phyloP scores from a whole-genome alignment of 2,113 vertebrate species.

The Labeo catla region DNA sequence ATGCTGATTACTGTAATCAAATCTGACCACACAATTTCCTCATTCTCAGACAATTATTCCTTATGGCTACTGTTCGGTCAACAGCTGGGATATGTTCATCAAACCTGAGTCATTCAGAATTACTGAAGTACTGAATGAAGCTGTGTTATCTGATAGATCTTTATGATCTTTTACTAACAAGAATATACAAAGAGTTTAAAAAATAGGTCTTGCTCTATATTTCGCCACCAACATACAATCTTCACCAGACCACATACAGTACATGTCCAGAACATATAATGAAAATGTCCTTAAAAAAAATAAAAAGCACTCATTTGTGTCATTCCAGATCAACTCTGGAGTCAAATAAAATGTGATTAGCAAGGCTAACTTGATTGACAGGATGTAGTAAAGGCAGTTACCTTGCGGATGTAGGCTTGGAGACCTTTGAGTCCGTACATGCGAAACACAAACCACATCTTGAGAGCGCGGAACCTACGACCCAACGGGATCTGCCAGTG shows the following conservation, averaged over 20 bases:
- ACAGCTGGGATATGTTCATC: too few relatives aligned
- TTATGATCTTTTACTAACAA: background rate
- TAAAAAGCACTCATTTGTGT: background rate
- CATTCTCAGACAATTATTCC: conserved; percentile 21
- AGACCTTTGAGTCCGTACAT: conserved; percentile 87
- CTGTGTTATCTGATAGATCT: background rate
- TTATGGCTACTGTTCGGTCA: background rate
- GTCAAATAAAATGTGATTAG: conserved; percentile 51
- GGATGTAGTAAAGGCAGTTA: conserved; percentile 52
- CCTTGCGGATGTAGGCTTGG: conserved; percentile 91
- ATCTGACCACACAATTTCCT: too few relatives aligned
- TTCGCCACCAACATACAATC: background rate
- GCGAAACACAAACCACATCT: conserved; percentile 96
- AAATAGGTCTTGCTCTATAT: background rate
- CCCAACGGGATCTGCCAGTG: conserved; percentile 97
- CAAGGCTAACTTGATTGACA: conserved; percentile 70
- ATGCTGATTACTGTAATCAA: too few relatives aligned
- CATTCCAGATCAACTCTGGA: conserved; percentile 5
- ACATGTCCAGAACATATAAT: background rate
- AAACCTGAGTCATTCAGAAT: background rate
- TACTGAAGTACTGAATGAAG: background rate
- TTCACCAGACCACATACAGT: background rate
- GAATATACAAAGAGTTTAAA: background rate
- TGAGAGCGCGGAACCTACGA: conserved; percentile 92
- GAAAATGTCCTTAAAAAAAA: background rate